These are phyloP conservation scores for Cheilinus undulatus DNA, from an alignment of 2,113 vertebrate genomes.

Conservation along the genomic window DNA sequence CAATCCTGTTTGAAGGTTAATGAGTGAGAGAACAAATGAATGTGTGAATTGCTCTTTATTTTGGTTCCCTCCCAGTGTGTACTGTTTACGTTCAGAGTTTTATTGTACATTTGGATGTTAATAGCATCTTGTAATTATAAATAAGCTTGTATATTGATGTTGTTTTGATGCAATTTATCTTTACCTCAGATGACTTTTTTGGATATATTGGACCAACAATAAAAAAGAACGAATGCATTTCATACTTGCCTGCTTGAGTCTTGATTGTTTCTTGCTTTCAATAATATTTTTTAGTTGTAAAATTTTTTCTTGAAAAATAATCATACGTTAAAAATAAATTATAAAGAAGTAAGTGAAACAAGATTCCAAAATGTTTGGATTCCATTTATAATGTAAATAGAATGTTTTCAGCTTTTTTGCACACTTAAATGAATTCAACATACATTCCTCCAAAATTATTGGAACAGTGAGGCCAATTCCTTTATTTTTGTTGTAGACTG, in stretches of 20 bases:
- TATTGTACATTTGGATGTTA: conserved; percentile 76
- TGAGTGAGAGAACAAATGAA: conserved; percentile 4
- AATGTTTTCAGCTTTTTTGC: too few relatives aligned
- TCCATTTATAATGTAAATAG: too few relatives aligned
- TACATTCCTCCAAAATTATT: too few relatives aligned
- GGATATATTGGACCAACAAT: conserved; percentile 91
- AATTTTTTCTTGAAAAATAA: background rate
- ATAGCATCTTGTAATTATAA: conserved; percentile 76
- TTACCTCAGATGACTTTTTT: conserved; percentile 90
- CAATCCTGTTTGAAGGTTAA: conserved; percentile 8
- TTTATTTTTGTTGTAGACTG: too few relatives aligned
- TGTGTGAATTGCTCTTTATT: conserved; percentile 12
- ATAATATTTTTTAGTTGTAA: background rate
- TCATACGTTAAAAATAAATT: background rate
- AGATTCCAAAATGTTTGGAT: too few relatives aligned
- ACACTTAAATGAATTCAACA: too few relatives aligned
- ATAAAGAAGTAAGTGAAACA: too few relatives aligned
- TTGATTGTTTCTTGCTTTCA: background rate
- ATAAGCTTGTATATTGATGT: conserved; percentile 86
- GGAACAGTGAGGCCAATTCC: too few relatives aligned
- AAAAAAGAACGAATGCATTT: conserved; percentile 72
- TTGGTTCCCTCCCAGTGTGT: conserved; percentile 74
- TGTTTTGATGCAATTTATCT: conserved; percentile 84
- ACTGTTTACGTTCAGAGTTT: conserved; percentile 84
- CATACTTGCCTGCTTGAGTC: conserved; percentile 15